A percentile compares a stretch with the other conserved stretches of the same genome.
These are phyloP conservation scores for Chouioia cunea DNA, from an alignment of 2,888 invertebrate genomes.

Conservation along the genomic window DNA sequence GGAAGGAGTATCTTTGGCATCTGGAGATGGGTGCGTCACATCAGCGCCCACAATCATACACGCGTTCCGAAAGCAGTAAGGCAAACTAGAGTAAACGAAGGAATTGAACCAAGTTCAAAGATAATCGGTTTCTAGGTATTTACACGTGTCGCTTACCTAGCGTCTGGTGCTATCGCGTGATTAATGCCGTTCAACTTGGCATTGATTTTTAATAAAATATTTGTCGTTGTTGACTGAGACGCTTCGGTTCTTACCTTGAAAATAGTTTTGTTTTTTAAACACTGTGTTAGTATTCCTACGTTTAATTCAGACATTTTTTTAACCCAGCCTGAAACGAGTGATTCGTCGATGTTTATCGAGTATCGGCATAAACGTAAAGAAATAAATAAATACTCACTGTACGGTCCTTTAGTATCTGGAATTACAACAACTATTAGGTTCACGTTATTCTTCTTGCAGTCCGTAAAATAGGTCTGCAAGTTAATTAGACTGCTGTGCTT, in stretches of 20 bases:
- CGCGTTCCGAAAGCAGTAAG: constrained; percentile 69
- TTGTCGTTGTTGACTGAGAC: constrained; percentile 72
- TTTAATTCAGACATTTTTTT: constrained; percentile 79
- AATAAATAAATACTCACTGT: constrained; percentile 66
- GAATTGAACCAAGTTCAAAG: too few relatives aligned
- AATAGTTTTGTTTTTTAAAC: constrained; percentile 73
- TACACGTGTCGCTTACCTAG: too few relatives aligned
- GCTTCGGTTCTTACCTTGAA: constrained; percentile 58
- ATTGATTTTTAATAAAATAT: constrained; percentile 83
- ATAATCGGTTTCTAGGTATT: too few relatives aligned
- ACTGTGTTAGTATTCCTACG: constrained; percentile 81
- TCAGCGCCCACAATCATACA: constrained; percentile 88
- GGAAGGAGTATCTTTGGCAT: constrained; percentile 71
- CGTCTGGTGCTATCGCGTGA: constrained; percentile 70
- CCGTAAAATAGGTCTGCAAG: neutral
- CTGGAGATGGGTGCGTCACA: constrained; percentile 92
- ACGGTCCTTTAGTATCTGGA: constrained; percentile 68
- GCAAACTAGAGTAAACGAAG: constrained; percentile 19
- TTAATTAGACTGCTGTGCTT: neutral
- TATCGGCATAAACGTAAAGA: neutral
- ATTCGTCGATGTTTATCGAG: too few relatives aligned
- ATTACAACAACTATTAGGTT: constrained; percentile 76
- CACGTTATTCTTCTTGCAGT: constrained; percentile 50
- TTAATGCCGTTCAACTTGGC: constrained; percentile 88
- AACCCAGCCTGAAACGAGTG: constrained; percentile 68